These are phyloP conservation scores for Papilio elwesi DNA, from an alignment of 2,888 invertebrate species.

Conservation along the genomic window DNA sequence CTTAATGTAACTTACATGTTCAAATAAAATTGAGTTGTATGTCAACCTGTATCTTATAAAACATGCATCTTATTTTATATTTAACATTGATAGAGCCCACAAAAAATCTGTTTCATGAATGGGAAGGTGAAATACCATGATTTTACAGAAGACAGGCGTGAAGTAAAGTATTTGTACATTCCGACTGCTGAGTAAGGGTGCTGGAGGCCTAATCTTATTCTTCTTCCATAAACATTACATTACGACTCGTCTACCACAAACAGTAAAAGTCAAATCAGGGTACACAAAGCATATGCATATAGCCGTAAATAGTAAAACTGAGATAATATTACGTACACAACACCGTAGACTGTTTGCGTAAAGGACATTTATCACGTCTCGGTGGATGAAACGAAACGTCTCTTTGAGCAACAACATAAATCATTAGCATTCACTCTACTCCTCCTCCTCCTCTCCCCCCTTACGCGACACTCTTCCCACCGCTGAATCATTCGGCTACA, in stretches of 20 bases:
- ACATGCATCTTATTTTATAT: too few species aligned
- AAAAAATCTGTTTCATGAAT: too few species aligned
- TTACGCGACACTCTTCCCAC: conserved; percentile 42
- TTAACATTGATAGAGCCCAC: too few species aligned
- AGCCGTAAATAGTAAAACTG: conserved; percentile 29
- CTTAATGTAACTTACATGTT: too few species aligned
- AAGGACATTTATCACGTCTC: conserved; percentile 67
- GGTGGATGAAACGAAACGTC: conserved; percentile 62
- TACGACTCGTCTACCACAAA: neutral
- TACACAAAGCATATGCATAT: neutral
- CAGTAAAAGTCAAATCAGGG: neutral
- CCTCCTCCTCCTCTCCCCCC: conserved; percentile 40
- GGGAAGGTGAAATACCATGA: too few species aligned
- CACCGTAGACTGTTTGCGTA: conserved; percentile 52
- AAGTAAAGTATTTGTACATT: too few species aligned
- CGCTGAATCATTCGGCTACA: conserved; percentile 57
- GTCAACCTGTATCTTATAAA: too few species aligned
- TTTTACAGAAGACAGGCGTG: too few species aligned
- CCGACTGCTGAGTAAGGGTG: too few species aligned
- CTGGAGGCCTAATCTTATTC: too few species aligned
- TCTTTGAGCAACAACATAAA: conserved; percentile 68
- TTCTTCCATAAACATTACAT: too few species aligned
- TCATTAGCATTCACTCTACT: conserved; percentile 60
- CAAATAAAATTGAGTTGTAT: too few species aligned
- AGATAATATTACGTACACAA: conserved; percentile 27